phyloP scores from a whole-genome alignment of 2,113 vertebrate species.

The Brachyhypopomus gauderio region DNA sequence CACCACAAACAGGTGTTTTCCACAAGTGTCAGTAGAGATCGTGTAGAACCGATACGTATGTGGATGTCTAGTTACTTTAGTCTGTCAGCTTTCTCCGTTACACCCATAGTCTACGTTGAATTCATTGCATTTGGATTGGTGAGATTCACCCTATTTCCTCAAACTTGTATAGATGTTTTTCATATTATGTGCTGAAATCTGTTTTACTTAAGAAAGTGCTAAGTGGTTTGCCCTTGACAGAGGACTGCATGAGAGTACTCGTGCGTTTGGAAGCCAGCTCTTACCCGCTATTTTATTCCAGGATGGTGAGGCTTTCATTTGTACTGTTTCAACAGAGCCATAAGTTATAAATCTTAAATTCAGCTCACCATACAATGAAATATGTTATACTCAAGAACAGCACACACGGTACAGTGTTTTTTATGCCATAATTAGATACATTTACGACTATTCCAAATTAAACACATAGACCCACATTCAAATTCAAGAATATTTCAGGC shows the following conservation, averaged over 20 bases:
- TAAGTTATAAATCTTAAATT: constrained; percentile 20
- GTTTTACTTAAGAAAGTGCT: constrained; percentile 12
- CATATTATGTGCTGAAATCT: no score
- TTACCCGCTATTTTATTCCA: constrained; percentile 57
- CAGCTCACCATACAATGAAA: constrained; percentile 56
- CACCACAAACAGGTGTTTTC: not conserved
- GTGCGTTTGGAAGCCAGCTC: constrained; percentile 55
- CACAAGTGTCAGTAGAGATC: not conserved
- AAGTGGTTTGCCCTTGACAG: constrained; percentile 43
- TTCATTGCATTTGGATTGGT: not conserved
- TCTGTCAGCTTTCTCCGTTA: not conserved
- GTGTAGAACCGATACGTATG: not conserved
- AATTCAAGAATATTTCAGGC: constrained; percentile 82
- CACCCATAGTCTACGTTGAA: no score
- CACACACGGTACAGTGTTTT: constrained; percentile 77
- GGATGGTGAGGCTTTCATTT: constrained; percentile 29
- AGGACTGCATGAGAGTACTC: constrained; percentile 61
- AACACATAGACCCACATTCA: constrained; percentile 85
- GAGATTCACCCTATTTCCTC: not conserved
- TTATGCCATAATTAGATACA: constrained; percentile 87
- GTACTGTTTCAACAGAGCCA: constrained; percentile 15
- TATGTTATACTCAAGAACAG: constrained; percentile 58
- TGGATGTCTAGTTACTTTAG: not conserved
- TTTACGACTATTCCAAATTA: constrained; percentile 86
- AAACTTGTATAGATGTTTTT: not conserved